These are phyloP conservation scores for Stomatorhinus walkeri DNA, from an alignment of 2,797 vertebrate genomes.

Conservation along the genomic window DNA sequence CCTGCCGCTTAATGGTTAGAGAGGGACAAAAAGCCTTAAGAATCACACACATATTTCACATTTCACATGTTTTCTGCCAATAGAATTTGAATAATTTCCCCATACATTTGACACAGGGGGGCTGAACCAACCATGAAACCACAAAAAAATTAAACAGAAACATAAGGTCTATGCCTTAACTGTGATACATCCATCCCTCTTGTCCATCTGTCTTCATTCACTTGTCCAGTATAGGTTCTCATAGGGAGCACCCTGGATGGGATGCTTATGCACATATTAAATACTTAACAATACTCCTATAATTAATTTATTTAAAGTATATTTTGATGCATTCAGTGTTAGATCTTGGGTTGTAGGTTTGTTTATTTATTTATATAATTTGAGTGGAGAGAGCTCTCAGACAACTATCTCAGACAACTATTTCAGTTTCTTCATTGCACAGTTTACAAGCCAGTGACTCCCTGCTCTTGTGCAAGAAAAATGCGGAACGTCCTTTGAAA, in stretches of 20 bases:
- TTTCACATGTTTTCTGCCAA: not conserved
- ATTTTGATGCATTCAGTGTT: not conserved
- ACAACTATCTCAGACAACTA: not conserved
- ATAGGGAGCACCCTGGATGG: not conserved
- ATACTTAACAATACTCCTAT: not conserved
- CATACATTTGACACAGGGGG: not conserved
- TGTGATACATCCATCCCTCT: not conserved
- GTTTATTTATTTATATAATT: not conserved
- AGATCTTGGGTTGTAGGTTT: not conserved
- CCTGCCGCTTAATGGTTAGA: not conserved
- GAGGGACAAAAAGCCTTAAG: not conserved
- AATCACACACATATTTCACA: not conserved
- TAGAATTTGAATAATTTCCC: not conserved
- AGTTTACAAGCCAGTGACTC: not conserved
- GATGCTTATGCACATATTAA: not conserved
- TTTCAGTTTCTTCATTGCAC: not conserved
- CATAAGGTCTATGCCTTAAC: not conserved
- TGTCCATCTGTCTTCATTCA: not conserved
- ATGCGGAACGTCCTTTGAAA: not conserved
- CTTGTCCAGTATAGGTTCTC: not conserved
- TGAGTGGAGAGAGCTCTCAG: not conserved
- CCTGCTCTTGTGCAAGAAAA: constrained; percentile 4
- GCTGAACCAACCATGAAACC: not conserved
- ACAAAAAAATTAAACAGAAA: not conserved
- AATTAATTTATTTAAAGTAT: no score